These are phyloP conservation scores for Uropsilus gracilis DNA, from an alignment of 2,113 vertebrate genomes.

Conservation along the genomic window DNA sequence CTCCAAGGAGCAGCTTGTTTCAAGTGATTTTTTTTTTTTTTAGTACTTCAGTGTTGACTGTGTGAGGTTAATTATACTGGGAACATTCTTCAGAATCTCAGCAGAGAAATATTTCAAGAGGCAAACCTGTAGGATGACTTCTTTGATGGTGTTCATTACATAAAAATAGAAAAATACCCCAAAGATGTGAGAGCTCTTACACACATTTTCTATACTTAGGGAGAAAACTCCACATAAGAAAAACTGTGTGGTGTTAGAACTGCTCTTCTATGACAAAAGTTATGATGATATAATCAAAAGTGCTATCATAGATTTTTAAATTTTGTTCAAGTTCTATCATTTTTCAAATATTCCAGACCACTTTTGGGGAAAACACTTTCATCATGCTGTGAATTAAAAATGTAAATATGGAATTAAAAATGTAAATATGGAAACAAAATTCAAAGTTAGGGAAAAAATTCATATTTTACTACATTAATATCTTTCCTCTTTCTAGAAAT, in stretches of 20 bases:
- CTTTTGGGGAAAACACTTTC: not conserved
- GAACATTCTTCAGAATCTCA: not conserved
- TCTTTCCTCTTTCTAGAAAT: not conserved
- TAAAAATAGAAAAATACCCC: conserved; percentile 48
- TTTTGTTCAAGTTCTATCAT: not conserved
- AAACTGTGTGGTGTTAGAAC: not conserved
- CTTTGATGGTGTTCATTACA: not conserved
- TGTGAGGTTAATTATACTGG: not conserved
- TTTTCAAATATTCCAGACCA: not conserved
- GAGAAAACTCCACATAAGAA: not conserved
- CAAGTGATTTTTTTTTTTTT: not conserved
- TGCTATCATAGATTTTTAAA: too few relatives aligned
- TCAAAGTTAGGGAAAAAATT: conserved; percentile 9
- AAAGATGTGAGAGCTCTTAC: not conserved
- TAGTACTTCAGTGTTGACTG: not conserved
- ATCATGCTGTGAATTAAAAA: not conserved
- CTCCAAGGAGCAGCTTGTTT: not conserved
- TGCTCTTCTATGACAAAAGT: not conserved
- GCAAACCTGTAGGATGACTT: not conserved
- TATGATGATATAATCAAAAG: not conserved
- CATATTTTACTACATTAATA: not conserved
- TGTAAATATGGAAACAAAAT: not conserved
- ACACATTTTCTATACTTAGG: not conserved
- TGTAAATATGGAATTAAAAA: too few relatives aligned
- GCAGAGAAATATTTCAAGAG: not conserved